Conservation (phyloP, 2,113 vertebrate species). For the Odocoileus virginianus region DNA sequence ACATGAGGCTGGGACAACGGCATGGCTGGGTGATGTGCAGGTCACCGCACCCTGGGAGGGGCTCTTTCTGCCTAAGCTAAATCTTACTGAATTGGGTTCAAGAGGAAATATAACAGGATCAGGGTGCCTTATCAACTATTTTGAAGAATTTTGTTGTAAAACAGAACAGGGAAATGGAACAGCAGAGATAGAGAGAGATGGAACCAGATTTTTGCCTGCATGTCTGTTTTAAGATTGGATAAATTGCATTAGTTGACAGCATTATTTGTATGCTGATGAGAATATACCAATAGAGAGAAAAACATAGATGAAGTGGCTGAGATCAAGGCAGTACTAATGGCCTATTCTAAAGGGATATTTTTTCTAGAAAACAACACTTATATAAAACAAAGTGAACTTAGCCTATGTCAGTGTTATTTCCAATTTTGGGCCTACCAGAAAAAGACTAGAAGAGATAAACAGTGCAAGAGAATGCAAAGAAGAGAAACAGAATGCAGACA, state of each 20-base stretch:
- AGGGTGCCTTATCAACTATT: not conserved
- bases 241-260: not conserved
- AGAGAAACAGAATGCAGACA: fast-evolving
- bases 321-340: not conserved
- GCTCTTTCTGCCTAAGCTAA: not conserved
- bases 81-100: not conserved
- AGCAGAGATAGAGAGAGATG: not conserved
- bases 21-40: not conserved
- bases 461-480: not conserved
- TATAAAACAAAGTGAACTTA: not conserved
- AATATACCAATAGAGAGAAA: not conserved
- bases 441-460: not conserved
- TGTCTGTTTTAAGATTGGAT: not conserved
- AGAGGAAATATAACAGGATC: not conserved
- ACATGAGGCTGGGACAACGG: not conserved
- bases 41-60: not conserved
- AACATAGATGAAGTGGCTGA: not conserved
- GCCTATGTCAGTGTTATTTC: not conserved
- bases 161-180: not conserved
- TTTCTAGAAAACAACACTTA: not conserved
- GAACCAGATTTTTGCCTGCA: not conserved
- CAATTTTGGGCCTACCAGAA: not conserved
- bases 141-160: not conserved
- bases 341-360: not conserved
- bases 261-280: not conserved